phyloP scores from a whole-genome alignment of 1,140 invertebrate genomes.

The Drosophila micromelanica region DNA sequence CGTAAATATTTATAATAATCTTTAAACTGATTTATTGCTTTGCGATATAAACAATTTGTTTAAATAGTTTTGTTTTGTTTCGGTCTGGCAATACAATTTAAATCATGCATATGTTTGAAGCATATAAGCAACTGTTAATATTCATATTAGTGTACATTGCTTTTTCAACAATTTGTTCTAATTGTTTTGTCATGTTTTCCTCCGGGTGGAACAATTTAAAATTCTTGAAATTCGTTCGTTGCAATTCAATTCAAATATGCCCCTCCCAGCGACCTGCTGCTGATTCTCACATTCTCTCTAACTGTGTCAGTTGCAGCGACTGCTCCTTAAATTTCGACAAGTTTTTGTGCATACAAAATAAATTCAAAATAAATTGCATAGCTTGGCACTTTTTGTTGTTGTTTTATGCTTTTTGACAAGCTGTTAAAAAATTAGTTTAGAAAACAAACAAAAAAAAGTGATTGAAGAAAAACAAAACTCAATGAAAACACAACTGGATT shows the following conservation, averaged over 20 bases:
- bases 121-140: too few species aligned
- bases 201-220: not conserved
- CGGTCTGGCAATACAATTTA: not conserved
- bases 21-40: too few species aligned
- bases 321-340: constrained; percentile 47
- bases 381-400: constrained; percentile 10
- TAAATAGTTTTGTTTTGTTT: not conserved
- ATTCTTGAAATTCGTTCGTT: not conserved
- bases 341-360: constrained; percentile 13
- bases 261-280: not conserved
- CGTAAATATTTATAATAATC: too few species aligned
- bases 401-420: constrained; percentile 1
- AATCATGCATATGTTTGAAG: too few species aligned
- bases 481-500: constrained; percentile 17
- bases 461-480: constrained; percentile 19
- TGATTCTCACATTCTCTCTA: constrained; percentile 2
- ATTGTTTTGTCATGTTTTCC: not conserved
- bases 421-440: constrained; percentile 16
- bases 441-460: not conserved
- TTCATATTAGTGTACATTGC: too few species aligned
- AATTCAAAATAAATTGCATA: constrained; percentile 18
- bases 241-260: not conserved
- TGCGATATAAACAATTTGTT: not conserved
- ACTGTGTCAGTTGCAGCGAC: constrained; percentile 18
- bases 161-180: not conserved